Conservation (phyloP, 2,888 invertebrate genomes). For the Oxyscelio sp. region DNA sequence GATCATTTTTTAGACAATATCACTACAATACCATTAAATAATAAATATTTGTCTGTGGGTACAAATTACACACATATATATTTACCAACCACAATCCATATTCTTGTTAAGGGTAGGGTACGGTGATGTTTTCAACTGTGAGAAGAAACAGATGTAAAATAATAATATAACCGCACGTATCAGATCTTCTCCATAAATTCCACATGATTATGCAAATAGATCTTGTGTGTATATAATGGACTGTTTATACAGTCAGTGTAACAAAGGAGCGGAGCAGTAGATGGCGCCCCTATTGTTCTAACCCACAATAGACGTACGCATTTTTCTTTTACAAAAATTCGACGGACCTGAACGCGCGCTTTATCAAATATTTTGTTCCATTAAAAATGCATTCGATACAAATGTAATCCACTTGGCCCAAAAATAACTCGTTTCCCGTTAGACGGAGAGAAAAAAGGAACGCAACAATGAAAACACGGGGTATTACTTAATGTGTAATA, state of each 20-base stretch:
- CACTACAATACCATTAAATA: too few relatives aligned
- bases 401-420: too few relatives aligned
- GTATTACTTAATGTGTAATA: constrained; percentile 44
- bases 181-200: constrained; percentile 60
- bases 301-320: constrained; percentile 33
- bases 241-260: constrained; percentile 58
- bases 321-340: constrained; percentile 10
- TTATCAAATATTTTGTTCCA: neutral
- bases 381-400: neutral
- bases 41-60: too few relatives aligned
- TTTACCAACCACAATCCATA: too few relatives aligned
- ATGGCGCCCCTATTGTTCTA: constrained; percentile 61
- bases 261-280: constrained; percentile 60
- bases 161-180: too few relatives aligned
- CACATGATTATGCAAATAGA: constrained; percentile 61
- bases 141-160: too few relatives aligned
- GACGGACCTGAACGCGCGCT: neutral
- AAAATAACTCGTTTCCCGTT: too few relatives aligned
- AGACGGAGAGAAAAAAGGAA: too few relatives aligned
- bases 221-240: constrained; percentile 54
- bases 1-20: too few relatives aligned
- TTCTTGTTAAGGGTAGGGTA: too few relatives aligned
- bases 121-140: too few relatives aligned
- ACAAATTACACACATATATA: too few relatives aligned
- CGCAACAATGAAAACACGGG: constrained; percentile 48